Evolutionary conservation across 2,888 invertebrate species (phyloP).

Genomic region (Norana najaformis): DNA sequence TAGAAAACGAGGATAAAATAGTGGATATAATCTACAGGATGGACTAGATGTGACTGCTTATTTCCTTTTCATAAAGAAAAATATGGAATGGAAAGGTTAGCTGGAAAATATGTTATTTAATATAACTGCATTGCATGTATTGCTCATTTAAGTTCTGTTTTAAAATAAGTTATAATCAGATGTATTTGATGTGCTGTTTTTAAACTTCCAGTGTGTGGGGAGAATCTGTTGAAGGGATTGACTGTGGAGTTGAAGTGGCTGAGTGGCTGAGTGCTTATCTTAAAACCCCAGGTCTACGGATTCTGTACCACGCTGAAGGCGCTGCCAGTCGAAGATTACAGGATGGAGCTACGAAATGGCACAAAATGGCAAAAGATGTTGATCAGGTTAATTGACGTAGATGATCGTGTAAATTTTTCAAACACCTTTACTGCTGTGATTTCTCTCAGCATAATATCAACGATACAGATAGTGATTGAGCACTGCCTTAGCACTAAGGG

Average conservation of each 20-base stretch:
- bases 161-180: not conserved
- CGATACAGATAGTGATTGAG: not conserved
- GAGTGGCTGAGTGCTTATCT: slow-evolving; percentile 52
- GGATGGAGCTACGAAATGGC: slow-evolving; percentile 9
- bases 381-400: slow-evolving; percentile 13
- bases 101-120: not conserved
- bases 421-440: not conserved
- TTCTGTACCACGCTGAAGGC: slow-evolving; percentile 31
- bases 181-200: slow-evolving; percentile 22
- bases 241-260: slow-evolving; percentile 53
- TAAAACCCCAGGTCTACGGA: slow-evolving; percentile 31
- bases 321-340: not conserved
- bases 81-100: not conserved
- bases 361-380: not conserved
- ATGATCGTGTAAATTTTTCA: not conserved
- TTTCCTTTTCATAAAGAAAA: not conserved
- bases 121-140: too few species aligned
- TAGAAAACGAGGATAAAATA: not conserved
- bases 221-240: slow-evolving; percentile 47
- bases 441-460: not conserved
- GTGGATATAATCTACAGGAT: not conserved
- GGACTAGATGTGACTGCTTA: not conserved
- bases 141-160: not conserved
- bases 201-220: slow-evolving; percentile 49
- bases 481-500: not conserved